These are phyloP conservation scores for Ancistrus triradiatus DNA, from an alignment of 2,113 vertebrate species.

Conservation along the genomic window DNA sequence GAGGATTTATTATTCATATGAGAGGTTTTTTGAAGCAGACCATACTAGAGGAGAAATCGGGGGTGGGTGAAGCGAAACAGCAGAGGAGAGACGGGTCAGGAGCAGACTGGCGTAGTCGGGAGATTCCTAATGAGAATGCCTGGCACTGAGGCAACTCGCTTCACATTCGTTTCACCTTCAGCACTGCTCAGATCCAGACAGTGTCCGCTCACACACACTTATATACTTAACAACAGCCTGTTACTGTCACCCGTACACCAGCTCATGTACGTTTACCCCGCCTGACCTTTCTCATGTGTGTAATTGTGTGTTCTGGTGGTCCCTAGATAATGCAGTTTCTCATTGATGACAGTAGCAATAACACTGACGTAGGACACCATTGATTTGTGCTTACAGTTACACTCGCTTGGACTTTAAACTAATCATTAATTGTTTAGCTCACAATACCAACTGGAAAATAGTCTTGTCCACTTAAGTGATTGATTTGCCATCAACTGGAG, in stretches of 20 bases:
- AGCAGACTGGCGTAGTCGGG: constrained; percentile 7
- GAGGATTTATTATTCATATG: not conserved
- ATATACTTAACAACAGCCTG: constrained; percentile 26
- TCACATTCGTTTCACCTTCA: constrained; percentile 47
- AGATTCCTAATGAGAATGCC: constrained; percentile 20
- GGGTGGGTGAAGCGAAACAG: not conserved
- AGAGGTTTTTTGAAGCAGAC: not conserved
- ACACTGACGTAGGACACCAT: too few species aligned
- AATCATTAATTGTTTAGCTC: too few species aligned
- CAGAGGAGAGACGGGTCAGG: not conserved
- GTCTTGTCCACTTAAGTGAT: too few species aligned
- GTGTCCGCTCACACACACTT: constrained; percentile 19
- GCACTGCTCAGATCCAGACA: constrained; percentile 7
- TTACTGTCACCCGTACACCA: constrained; percentile 3
- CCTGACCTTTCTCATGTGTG: not conserved
- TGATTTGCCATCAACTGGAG: too few species aligned
- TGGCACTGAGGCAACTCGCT: constrained; percentile 36
- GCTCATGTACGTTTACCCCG: not conserved
- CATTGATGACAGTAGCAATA: too few species aligned
- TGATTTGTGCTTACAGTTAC: too few species aligned
- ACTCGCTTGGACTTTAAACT: too few species aligned
- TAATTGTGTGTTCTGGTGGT: not conserved
- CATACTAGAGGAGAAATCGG: not conserved
- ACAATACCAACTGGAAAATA: too few species aligned
- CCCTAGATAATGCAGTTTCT: not conserved